These are phyloP conservation scores for Pomatorhinus ruficollis DNA, from an alignment of 2,113 vertebrate species.

Conservation along the genomic window DNA sequence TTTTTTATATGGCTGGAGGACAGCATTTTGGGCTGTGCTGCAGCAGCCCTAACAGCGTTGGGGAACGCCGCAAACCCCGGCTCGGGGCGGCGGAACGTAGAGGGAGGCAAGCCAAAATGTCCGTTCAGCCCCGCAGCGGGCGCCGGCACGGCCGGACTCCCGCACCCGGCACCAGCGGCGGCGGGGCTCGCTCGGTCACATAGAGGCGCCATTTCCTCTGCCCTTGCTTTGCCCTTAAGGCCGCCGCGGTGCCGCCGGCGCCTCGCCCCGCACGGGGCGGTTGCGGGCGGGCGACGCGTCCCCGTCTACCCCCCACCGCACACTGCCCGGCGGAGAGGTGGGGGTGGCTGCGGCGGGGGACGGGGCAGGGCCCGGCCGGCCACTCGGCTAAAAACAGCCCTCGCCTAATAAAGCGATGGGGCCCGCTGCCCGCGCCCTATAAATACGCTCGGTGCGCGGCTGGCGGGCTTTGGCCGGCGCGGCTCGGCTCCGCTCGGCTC, in stretches of 20 bases:
- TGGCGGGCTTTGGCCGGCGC: slow-evolving; percentile 77
- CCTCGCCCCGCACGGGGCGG: not conserved
- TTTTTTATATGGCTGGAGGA: too few relatives aligned
- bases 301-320: not conserved
- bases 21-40: not conserved
- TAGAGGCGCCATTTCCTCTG: slow-evolving; percentile 30
- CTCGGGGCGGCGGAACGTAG: not conserved
- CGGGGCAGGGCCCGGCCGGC: not conserved
- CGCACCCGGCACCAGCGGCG: not conserved
- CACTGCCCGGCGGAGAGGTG: not conserved
- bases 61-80: not conserved
- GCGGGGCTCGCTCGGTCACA: not conserved
- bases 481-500: not conserved
- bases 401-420: slow-evolving; percentile 87
- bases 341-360: not conserved
- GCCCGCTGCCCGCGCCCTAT: slow-evolving; percentile 72
- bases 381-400: slow-evolving; percentile 34
- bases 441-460: slow-evolving; percentile 78
- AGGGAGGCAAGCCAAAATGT: not conserved
- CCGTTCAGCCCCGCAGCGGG: not conserved
- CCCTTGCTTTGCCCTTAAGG: slow-evolving; percentile 44
- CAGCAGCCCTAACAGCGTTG: accelerated
- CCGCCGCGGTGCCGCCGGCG: not conserved
- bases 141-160: not conserved
- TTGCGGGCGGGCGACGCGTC: not conserved